A percentile compares a stretch with the other conserved stretches of the same genome.
Evolutionary conservation across 1,140 invertebrate species (phyloP).

Genomic region (Bathynomus jamesi): DNA sequence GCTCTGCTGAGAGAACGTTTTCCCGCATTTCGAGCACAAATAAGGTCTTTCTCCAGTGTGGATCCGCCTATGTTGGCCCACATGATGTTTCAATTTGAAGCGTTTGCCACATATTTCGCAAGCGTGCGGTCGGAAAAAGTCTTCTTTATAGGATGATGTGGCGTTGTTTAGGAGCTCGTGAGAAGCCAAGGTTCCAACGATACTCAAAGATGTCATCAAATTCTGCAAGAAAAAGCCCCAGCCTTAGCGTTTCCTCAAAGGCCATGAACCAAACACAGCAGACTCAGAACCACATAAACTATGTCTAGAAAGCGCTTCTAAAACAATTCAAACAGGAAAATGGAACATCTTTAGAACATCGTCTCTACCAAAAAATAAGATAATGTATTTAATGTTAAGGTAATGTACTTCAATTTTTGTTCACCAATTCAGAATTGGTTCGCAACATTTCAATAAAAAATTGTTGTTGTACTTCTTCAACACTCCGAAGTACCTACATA

Average conservation of each 20-base stretch:
- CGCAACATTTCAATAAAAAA: too few species aligned
- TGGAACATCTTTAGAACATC: too few species aligned
- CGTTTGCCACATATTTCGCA: constrained; percentile 36
- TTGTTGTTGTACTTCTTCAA: too few species aligned
- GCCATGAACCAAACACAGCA: constrained; percentile 43
- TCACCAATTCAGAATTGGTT: too few species aligned
- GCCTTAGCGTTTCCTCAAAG: constrained; percentile 44
- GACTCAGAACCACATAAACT: too few species aligned
- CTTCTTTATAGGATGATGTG: constrained; percentile 4
- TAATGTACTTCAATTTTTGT: too few species aligned
- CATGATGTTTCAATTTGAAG: constrained; percentile 37
- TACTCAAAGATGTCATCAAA: constrained; percentile 43
- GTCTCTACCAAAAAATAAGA: too few species aligned
- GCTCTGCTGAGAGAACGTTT: constrained; percentile 42
- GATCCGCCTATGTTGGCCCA: constrained; percentile 42
- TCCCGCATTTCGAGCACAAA: constrained; percentile 45
- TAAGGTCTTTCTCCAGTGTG: constrained; percentile 49
- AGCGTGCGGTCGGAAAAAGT: constrained; percentile 29
- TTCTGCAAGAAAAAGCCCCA: constrained; percentile 46
- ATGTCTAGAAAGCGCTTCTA: too few species aligned
- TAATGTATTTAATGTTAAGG: too few species aligned
- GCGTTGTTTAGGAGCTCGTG: background rate
- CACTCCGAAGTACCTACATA: too few species aligned
- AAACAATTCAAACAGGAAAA: too few species aligned
- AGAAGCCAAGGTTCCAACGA: background rate